Conservation (phyloP, 2,113 vertebrate species). For the Cyrtonyx montezumae region DNA sequence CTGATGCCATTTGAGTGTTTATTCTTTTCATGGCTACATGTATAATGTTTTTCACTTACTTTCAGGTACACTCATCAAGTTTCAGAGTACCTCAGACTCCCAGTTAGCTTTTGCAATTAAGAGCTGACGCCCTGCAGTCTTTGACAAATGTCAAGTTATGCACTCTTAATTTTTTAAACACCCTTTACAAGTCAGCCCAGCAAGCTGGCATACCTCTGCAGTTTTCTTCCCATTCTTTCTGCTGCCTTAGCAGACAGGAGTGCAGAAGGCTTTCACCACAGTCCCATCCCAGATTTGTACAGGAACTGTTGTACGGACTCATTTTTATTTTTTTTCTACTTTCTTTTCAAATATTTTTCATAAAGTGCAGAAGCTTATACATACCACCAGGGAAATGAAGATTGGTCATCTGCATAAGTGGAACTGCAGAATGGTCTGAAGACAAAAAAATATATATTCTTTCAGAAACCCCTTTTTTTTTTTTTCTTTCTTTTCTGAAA, state of each 20-base stretch:
- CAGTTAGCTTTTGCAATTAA: not conserved
- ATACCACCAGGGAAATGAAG: not conserved
- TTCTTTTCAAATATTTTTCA: not conserved
- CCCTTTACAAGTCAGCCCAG: not conserved
- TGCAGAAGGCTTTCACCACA: not conserved
- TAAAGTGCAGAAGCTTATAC: not conserved
- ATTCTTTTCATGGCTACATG: not conserved
- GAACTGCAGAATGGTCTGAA: not conserved
- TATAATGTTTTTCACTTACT: not conserved
- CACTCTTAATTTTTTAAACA: not conserved
- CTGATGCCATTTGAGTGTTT: not conserved
- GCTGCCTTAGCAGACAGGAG: not conserved
- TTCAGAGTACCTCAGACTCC: not conserved
- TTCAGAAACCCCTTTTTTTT: not conserved
- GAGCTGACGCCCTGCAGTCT: not conserved
- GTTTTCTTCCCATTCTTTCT: not conserved
- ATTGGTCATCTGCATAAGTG: not conserved
- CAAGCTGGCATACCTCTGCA: rapidly evolving
- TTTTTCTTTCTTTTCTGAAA: not conserved
- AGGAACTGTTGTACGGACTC: not conserved
- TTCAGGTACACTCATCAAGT: not conserved
- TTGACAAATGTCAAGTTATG: not conserved
- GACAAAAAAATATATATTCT: not conserved
- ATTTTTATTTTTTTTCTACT: not conserved
- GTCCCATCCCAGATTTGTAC: not conserved